Base-by-base conservation (phyloP, 2,888 invertebrate species). In the Willowsia nigromaculata region DNA sequence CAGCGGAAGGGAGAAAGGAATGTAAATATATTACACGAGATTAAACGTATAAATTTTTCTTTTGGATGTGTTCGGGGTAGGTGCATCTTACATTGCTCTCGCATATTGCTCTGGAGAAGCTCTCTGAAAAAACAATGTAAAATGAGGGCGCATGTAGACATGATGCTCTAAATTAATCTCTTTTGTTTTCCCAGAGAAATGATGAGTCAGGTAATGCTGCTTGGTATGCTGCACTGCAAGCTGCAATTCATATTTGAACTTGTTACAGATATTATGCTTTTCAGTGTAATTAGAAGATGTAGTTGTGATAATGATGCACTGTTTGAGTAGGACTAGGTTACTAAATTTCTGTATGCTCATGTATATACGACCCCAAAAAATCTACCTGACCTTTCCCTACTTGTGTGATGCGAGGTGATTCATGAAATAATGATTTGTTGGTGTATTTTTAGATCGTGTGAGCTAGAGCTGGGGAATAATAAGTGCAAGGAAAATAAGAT, bases 361-460 rank as follows among this genome's bases (percentile, higher is more conserved):
- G 33, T 25, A 25, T 13, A 13, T 47, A 13, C 47, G 47, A 27
- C 74, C 74, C 74, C 74, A n/a, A n/a, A n/a, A n/a, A n/a, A n/a
- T n/a, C n/a, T 76, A 47, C 81, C 81, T 81, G 81, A 81, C 81
- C 81, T 81, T 81, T 62, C 81, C 81, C 81, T 62, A 81, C n/a
- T 50, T 81, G 3, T 5, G 18, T 37, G 5, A 37, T 37, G 9
- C 9, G 37, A 37, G 9, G 3, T 78, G 30, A 9, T 18, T 27
- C 53, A n/a, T n/a, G 37, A 30, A 33, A 47, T 47, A 47, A 47
- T 47, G 47, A 47, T 11, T n/a, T 40, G 40, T 11, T 53, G 18
- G 53, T 18, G 68, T 18, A 33, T 68, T 33, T 68, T 33, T 37
- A 68, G 4, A 68, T 37, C 11, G n/a, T n/a, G n/a, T n/a, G n/a